phyloP scores from a whole-genome alignment of 1,140 invertebrate species.

The Drosophila sulfurigaster region DNA sequence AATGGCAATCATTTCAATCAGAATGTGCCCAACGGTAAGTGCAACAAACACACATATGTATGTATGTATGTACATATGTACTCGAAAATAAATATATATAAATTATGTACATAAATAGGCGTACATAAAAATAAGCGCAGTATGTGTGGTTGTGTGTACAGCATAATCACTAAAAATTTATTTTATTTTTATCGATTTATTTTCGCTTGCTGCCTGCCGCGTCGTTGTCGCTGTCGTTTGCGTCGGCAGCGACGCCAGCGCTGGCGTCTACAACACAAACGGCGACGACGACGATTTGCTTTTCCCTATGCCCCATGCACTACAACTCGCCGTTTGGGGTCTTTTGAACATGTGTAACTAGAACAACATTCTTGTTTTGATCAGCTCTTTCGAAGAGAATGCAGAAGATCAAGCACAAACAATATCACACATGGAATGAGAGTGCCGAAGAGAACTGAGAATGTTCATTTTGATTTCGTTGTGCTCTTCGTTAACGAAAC shows the following conservation, averaged over 20 bases:
- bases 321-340: conserved; percentile 43
- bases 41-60: conserved; percentile 33
- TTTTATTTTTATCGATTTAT: conserved; percentile 84
- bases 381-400: conserved; percentile 25
- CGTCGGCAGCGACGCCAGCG: conserved; percentile 52
- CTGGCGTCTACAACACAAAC: conserved; percentile 56
- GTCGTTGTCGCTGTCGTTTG: conserved; percentile 29
- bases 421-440: conserved; percentile 34
- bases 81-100: conserved; percentile 25
- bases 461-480: conserved; percentile 27
- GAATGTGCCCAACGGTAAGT: conserved; percentile 85
- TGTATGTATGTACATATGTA: conserved; percentile 26
- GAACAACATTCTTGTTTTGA: conserved; percentile 41
- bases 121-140: conserved; percentile 15
- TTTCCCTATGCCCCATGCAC: conserved; percentile 47
- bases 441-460: conserved; percentile 34
- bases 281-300: conserved; percentile 43
- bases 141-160: conserved; percentile 64
- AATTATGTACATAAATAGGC: conserved; percentile 13
- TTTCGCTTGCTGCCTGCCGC: conserved; percentile 55
- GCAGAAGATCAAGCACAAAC: conserved; percentile 29
- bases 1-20: conserved; percentile 85
- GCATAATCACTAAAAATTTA: conserved; percentile 83
- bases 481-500: conserved; percentile 12
- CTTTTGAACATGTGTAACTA: conserved; percentile 49